Conservation (phyloP, 2,113 vertebrate species). For the Clarias batrachus region DNA sequence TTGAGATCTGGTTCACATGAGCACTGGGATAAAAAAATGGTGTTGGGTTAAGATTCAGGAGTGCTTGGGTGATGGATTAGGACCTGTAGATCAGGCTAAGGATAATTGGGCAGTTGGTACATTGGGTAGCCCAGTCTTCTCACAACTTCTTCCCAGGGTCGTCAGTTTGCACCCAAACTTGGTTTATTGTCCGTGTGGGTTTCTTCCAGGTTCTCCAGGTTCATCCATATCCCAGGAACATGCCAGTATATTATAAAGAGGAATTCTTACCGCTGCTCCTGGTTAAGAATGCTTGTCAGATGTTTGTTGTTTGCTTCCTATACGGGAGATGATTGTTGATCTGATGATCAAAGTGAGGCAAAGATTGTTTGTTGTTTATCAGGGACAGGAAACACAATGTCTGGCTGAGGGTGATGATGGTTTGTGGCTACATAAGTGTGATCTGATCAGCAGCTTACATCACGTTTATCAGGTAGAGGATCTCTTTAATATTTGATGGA, state of each 20-base stretch:
- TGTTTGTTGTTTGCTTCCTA: not conserved
- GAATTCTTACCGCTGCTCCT: not conserved
- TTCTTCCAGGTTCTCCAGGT: not conserved
- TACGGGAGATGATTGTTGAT: not conserved
- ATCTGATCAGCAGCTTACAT: not conserved
- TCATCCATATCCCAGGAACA: not conserved
- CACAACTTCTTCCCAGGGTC: not conserved
- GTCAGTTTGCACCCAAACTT: not conserved
- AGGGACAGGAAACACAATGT: conserved; percentile 2
- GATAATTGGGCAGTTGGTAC: not conserved
- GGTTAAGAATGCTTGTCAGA: not conserved
- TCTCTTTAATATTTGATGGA: conserved; percentile 27
- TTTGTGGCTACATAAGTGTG: not conserved
- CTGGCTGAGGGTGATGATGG: not conserved
- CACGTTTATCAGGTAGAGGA: not conserved
- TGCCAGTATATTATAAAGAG: not conserved
- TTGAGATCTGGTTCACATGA: not conserved
- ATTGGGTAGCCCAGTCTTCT: not conserved
- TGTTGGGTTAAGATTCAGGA: not conserved
- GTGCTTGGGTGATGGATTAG: not conserved
- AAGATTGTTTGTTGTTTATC: not conserved
- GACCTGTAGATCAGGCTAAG: not conserved
- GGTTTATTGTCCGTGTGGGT: not conserved
- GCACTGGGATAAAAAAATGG: not conserved
- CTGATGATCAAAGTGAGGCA: not conserved